phyloP scores from a whole-genome alignment of 1,140 invertebrate species.

The Zaprionus camerounensis region DNA sequence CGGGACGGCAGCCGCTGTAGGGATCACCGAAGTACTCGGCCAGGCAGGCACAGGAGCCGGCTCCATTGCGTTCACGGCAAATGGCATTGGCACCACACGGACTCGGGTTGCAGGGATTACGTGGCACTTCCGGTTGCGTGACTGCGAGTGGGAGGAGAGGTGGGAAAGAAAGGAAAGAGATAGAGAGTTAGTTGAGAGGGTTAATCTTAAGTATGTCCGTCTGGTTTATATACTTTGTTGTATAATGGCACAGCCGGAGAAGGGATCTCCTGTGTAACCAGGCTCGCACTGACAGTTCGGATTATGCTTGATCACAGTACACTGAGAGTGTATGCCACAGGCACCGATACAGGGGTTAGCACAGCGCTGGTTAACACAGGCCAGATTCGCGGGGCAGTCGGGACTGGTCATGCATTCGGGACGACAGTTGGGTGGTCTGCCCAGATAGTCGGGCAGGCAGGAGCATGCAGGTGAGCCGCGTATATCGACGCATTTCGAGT shows the following conservation, averaged over 20 bases:
- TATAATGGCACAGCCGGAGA: constrained; percentile 86
- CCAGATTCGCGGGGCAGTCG: constrained; percentile 90
- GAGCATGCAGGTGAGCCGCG: constrained; percentile 90
- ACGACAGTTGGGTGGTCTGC: constrained; percentile 91
- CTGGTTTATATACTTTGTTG: constrained; percentile 80
- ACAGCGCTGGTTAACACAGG: constrained; percentile 92
- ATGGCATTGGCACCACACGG: constrained; percentile 92
- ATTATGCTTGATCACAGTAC: constrained; percentile 91
- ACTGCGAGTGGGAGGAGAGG: constrained; percentile 40
- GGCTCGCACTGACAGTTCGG: constrained; percentile 90
- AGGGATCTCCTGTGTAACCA: constrained; percentile 92
- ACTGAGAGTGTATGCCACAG: constrained; percentile 90
- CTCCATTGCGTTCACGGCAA: constrained; percentile 90
- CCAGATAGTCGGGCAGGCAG: constrained; percentile 90
- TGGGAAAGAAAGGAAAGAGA: constrained; percentile 5
- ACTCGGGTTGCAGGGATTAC: constrained; percentile 89
- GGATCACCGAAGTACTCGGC: constrained; percentile 91
- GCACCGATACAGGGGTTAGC: constrained; percentile 91
- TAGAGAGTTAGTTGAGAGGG: constrained; percentile 23
- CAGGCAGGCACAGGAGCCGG: constrained; percentile 91
- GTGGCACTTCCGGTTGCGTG: constrained; percentile 82
- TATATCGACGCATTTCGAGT: constrained; percentile 90
- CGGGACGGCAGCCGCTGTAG: constrained; percentile 89
- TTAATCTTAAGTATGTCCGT: not conserved
- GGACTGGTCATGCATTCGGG: constrained; percentile 91